Evolutionary conservation across 2,797 vertebrate species (phyloP).

Genomic region (Heliangelus exortis): DNA sequence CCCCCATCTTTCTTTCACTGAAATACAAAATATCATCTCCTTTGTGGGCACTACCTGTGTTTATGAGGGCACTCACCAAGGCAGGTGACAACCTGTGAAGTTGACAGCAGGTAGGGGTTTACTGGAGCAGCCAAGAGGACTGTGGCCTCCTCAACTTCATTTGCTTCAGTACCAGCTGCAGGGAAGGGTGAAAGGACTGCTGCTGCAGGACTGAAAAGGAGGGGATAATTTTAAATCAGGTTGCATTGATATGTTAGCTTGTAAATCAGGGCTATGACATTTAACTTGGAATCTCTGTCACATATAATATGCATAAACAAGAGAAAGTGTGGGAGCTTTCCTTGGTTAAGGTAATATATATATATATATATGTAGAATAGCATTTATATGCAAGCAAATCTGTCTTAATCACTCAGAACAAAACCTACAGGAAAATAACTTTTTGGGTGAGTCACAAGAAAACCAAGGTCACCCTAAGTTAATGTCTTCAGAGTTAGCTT

Average conservation of each 20-base stretch:
- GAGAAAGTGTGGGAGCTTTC: conserved; percentile 21
- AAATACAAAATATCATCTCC: background rate
- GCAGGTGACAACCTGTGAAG: background rate
- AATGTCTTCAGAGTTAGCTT: background rate
- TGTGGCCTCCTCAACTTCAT: background rate
- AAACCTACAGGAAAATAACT: conserved; percentile 39
- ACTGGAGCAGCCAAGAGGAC: background rate
- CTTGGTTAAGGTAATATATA: background rate
- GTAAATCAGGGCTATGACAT: conserved; percentile 14
- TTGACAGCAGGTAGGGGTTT: background rate
- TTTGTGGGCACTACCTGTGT: background rate
- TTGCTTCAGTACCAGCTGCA: background rate
- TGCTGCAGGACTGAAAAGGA: background rate
- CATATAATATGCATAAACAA: background rate
- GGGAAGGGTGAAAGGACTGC: background rate
- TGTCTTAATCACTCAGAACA: conserved; percentile 12
- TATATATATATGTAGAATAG: background rate
- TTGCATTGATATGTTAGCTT: background rate
- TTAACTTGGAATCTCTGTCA: background rate
- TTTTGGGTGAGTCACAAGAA: conserved; percentile 18
- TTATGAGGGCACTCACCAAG: too few species aligned
- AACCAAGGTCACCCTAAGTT: conserved; percentile 22
- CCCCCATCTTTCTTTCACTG: background rate
- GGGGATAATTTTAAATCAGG: background rate
- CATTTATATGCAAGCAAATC: conserved; percentile 7